Percentiles rank a stretch among this genome's conserved stretches.
Evolutionary conservation across 2,113 vertebrate genomes (phyloP).

Genomic region (Hippocampus comes): DNA sequence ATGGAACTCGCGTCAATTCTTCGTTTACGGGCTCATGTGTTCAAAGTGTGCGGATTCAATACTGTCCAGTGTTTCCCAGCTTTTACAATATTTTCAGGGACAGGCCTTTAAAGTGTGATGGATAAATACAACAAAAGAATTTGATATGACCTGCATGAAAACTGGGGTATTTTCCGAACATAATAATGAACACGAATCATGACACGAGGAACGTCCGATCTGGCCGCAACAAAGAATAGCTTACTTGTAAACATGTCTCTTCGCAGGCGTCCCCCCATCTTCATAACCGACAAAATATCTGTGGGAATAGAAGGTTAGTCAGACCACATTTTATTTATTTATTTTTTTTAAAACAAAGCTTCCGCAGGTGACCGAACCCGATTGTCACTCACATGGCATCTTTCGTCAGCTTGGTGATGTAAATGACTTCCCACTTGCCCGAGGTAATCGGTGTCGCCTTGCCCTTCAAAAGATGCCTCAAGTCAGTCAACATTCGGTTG

Average conservation of each 20-base stretch:
- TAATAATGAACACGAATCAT: too few relatives aligned
- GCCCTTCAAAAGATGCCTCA: conserved; percentile 70
- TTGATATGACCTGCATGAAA: too few relatives aligned
- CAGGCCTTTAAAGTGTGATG: too few relatives aligned
- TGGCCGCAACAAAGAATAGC: conserved; percentile 8
- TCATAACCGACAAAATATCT: conserved; percentile 96
- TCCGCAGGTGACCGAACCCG: not conserved
- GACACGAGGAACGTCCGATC: too few relatives aligned
- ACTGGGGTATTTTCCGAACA: too few relatives aligned
- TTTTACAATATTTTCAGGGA: too few relatives aligned
- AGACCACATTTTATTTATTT: too few relatives aligned
- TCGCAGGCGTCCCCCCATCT: conserved; percentile 74
- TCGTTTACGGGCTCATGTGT: not conserved
- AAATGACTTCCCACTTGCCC: conserved; percentile 94
- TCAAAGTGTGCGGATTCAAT: too few relatives aligned
- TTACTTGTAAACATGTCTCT: conserved; percentile 94
- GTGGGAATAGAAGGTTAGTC: conserved; percentile 26
- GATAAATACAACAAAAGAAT: too few relatives aligned
- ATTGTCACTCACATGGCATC: conserved; percentile 81
- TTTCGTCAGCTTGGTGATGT: conserved; percentile 88
- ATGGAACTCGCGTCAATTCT: not conserved
- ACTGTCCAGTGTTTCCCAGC: too few relatives aligned
- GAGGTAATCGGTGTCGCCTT: conserved; percentile 83
- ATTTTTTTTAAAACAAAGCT: not conserved
- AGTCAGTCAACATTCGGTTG: not conserved